Conservation (phyloP, 2,888 invertebrate species). For the Volucella bombylans region DNA sequence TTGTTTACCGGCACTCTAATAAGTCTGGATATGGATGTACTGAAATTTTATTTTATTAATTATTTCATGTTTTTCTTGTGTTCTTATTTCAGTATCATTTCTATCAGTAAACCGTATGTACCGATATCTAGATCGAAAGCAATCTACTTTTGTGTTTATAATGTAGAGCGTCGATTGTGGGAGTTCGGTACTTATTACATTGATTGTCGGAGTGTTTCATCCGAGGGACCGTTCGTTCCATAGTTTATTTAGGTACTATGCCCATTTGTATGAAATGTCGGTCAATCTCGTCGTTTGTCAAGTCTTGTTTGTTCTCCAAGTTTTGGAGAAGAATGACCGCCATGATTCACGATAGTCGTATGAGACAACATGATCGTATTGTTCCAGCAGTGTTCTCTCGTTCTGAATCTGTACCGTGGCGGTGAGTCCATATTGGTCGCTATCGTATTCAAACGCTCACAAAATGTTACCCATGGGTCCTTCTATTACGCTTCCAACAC, state of each 20-base stretch:
- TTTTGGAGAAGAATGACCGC: not conserved
- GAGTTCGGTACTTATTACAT: not conserved
- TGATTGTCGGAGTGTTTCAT: not conserved
- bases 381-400: not conserved
- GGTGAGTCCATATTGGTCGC: slow-evolving; percentile 1
- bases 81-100: not conserved
- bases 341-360: not conserved
- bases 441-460: slow-evolving; percentile 3
- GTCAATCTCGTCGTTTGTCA: slow-evolving; percentile 18
- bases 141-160: slow-evolving; percentile 5
- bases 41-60: slow-evolving; percentile 8
- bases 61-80: not conserved
- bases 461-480: not conserved
- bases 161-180: not conserved
- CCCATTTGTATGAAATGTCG: not conserved
- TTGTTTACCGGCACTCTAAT: too few species aligned
- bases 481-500: slow-evolving; percentile 13
- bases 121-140: not conserved
- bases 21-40: not conserved
- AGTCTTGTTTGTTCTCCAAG: not conserved
- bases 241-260: slow-evolving; percentile 2
- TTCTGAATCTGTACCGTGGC: not conserved
- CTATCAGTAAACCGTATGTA: slow-evolving; percentile 1
- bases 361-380: not conserved
- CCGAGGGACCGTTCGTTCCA: slow-evolving; percentile 4